phyloP scores from a whole-genome alignment of 2,113 vertebrate genomes.

The Peromyscus maniculatus region DNA sequence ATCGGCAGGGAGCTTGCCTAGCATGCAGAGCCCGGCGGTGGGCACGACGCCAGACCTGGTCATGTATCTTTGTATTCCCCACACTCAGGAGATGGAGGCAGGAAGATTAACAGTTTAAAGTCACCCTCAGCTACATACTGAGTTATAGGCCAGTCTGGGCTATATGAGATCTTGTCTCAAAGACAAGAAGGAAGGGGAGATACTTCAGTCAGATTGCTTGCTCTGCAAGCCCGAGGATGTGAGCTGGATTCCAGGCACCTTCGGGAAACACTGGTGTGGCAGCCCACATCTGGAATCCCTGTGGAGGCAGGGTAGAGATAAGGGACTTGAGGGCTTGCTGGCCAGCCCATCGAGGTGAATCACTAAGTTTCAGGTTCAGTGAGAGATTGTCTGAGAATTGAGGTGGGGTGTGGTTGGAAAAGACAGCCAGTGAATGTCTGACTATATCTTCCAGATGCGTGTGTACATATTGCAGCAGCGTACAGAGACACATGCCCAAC shows the following conservation, averaged over 20 bases:
- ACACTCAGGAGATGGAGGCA: not conserved
- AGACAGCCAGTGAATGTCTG: not conserved
- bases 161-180: not conserved
- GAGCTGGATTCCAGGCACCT: not conserved
- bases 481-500: rapidly evolving
- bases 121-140: not conserved
- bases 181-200: not conserved
- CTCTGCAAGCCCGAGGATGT: not conserved
- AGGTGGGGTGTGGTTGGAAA: not conserved
- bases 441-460: not conserved
- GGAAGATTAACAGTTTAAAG: not conserved
- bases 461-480: too few species aligned
- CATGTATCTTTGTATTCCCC: not conserved
- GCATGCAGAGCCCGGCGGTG: not conserved
- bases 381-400: not conserved
- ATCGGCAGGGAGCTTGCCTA: not conserved
- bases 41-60: not conserved
- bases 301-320: not conserved
- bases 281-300: not conserved
- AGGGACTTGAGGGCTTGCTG: not conserved
- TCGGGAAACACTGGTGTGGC: not conserved
- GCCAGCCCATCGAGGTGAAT: not conserved
- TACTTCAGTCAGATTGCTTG: not conserved
- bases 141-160: not conserved
- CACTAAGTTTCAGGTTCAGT: not conserved